Base-by-base conservation (phyloP, 2,888 invertebrate species). In the Drosophila anomelani region DNA sequence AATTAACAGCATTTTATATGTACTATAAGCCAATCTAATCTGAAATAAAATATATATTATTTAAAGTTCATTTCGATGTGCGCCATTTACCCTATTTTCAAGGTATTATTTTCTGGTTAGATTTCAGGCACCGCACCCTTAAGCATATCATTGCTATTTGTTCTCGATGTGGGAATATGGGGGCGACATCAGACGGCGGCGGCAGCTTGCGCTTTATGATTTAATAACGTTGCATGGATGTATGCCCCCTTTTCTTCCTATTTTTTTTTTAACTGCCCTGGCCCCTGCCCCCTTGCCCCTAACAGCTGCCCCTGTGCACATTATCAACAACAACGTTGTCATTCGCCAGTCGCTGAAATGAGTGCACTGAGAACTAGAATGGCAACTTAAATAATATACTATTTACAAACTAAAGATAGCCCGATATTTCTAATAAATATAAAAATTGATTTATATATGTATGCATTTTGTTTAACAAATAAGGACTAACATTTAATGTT, bases 131-230 rank as follows among this genome's bases (percentile, higher is more conserved):
- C 32, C 36, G 23, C n/a, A 26, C 36, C 29, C 53, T 39, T 36
- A 53, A 53, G 44, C 49, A 63, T 36, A 53, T 62, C 62, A 56
- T 51, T 56, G 55, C 29, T 56, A 73, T 72, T 72, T 57, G 55
- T 62, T 56, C 34, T 23, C 23, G 43, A 74, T 68, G 46, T 54
- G 53, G 66, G 20, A 47, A 54, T 68, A 36, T 69, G 57, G 66
- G 20, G 53, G 56, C 44, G 60, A 69, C 74, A 61, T 68, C 69
- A 75, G 76, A 76, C 61, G 74, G 76, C 69, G 74, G 74, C 69
- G 70, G 77, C 75, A 77, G 75, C 75, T 76, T 60, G 77, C 64
- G 77, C 77, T 77, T 76, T 76, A 76, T 76, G 77, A 76, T 76
- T 76, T 76, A 76, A 76, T 76, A 76, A 77, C 77, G 77, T 64